These are phyloP conservation scores for Oriolus oriolus DNA, from an alignment of 2,113 vertebrate species.

Conservation along the genomic window DNA sequence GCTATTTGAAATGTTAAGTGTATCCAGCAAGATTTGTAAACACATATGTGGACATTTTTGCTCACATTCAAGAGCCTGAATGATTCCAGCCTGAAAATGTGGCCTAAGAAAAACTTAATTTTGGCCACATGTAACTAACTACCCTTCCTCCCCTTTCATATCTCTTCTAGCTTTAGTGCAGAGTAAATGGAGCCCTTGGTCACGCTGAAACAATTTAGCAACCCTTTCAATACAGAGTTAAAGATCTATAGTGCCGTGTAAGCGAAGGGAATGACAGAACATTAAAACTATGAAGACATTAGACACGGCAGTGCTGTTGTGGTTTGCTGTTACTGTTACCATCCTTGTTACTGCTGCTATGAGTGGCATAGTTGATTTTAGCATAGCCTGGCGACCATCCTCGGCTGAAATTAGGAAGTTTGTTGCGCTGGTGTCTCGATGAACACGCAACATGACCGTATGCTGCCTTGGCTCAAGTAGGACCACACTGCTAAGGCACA, in stretches of 20 bases:
- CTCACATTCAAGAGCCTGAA: not conserved
- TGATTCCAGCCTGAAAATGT: not conserved
- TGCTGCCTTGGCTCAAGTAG: not conserved
- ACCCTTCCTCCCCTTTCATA: not conserved
- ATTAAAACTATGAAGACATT: not conserved
- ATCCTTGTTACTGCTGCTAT: not conserved
- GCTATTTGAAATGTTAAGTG: not conserved
- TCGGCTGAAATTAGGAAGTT: not conserved
- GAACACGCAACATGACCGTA: not conserved
- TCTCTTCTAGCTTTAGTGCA: not conserved
- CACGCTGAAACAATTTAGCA: not conserved
- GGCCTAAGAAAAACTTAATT: not conserved
- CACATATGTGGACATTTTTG: not conserved
- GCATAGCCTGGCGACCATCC: not conserved
- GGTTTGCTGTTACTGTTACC: not conserved
- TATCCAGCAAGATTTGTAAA: not conserved
- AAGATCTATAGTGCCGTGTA: not conserved
- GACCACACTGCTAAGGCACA: not conserved
- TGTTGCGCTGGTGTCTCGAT: not conserved
- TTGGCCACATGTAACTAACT: not conserved
- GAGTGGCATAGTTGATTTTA: not conserved
- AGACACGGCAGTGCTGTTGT: not conserved
- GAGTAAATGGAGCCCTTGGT: not conserved
- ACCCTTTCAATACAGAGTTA: not conserved
- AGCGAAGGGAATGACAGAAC: not conserved